A percentile compares a stretch with the other conserved stretches of the same genome.
phyloP scores from a whole-genome alignment of 2,113 vertebrate genomes.

The Bambusicola thoracicus region DNA sequence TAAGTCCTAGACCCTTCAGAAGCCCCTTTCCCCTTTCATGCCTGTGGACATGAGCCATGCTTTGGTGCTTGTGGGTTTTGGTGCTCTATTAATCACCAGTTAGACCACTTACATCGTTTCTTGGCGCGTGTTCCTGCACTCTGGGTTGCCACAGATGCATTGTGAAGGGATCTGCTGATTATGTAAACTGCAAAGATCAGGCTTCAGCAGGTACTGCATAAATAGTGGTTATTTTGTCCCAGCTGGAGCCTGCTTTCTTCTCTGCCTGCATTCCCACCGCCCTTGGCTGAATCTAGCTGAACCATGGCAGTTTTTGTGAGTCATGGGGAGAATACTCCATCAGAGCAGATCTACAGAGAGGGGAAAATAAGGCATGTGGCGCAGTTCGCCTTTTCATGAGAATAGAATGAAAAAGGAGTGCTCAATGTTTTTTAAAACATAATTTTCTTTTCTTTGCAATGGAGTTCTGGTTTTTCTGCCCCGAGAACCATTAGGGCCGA shows the following conservation, averaged over 20 bases:
- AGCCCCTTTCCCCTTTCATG: neutral
- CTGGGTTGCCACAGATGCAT: neutral
- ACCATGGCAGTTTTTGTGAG: neutral
- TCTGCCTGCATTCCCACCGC: neutral
- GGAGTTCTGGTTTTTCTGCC: neutral
- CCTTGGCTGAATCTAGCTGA: neutral
- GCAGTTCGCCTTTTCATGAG: neutral
- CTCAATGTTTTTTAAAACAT: neutral
- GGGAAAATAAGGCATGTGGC: neutral
- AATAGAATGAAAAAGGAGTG: neutral
- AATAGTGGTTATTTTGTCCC: neutral
- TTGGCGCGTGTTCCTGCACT: neutral
- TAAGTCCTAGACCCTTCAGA: neutral
- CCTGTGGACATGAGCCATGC: neutral
- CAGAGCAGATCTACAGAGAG: neutral
- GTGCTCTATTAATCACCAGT: neutral
- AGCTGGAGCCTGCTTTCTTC: neutral
- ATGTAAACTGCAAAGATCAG: neutral
- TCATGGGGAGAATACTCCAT: neutral
- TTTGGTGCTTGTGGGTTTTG: neutral
- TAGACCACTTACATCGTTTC: neutral
- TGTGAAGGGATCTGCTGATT: neutral
- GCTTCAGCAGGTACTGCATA: neutral
- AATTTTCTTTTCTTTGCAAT: neutral
- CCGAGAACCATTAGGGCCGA: neutral